A percentile compares a stretch with the other conserved stretches of the same genome.
phyloP scores from a whole-genome alignment of 1,140 invertebrate species.

The Micrasema minimum region DNA sequence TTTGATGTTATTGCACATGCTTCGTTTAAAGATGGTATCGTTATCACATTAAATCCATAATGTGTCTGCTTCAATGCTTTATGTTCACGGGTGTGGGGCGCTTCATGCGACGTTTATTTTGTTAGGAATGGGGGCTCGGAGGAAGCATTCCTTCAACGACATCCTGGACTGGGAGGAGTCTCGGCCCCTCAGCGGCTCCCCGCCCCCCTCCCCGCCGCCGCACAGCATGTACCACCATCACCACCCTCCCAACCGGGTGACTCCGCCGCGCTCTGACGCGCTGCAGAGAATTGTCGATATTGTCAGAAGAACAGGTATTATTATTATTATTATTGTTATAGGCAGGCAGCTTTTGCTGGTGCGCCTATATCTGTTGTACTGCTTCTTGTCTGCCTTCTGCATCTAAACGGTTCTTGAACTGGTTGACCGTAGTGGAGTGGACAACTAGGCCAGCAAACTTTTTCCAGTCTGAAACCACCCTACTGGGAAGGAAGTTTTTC shows the following conservation, averaged over 20 bases:
- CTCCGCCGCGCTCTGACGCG: constrained; percentile 71
- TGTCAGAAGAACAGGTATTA: constrained; percentile 76
- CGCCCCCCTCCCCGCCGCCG: constrained; percentile 60
- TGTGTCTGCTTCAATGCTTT: neutral
- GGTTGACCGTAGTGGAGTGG: no score
- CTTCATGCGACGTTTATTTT: constrained; percentile 2
- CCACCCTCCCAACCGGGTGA: constrained; percentile 54
- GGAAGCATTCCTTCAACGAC: constrained; percentile 81
- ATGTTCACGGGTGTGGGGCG: constrained; percentile 4
- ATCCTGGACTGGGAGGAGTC: constrained; percentile 76
- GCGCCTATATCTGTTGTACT: no score
- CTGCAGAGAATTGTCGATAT: constrained; percentile 83
- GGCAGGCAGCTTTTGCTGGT: no score
- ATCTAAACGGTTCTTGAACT: no score
- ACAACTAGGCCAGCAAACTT: no score
- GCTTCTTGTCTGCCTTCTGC: no score
- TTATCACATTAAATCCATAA: no score
- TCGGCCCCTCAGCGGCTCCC: constrained; percentile 69
- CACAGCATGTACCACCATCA: constrained; percentile 59
- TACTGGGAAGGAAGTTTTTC: no score
- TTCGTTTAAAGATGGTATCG: no score
- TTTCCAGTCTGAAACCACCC: no score
- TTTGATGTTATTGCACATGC: no score
- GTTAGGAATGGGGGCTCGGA: constrained; percentile 58
- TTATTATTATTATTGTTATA: no score